These are phyloP conservation scores for Caligus rogercresseyi DNA, from an alignment of 1,140 invertebrate species.

Conservation along the genomic window DNA sequence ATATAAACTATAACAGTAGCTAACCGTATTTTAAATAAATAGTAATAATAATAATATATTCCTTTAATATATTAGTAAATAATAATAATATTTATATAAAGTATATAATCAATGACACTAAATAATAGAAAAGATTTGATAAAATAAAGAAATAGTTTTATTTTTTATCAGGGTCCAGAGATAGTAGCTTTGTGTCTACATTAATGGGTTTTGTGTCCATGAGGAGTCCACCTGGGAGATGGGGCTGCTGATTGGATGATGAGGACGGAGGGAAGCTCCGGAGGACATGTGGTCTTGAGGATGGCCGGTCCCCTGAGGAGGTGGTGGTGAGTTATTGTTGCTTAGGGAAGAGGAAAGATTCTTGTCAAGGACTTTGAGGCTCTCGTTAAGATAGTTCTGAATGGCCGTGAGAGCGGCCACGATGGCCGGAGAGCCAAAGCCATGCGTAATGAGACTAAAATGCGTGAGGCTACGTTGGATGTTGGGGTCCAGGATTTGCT, in stretches of 20 bases:
- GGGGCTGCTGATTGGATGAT: not conserved
- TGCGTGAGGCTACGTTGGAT: constrained; percentile 94
- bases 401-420: constrained; percentile 89
- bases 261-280: no score
- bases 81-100: not conserved
- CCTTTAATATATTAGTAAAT: no score
- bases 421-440: constrained; percentile 91
- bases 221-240: no score
- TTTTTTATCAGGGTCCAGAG: not conserved
- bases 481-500: constrained; percentile 74
- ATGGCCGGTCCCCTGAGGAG: not conserved
- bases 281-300: not conserved
- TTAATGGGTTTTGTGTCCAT: not conserved
- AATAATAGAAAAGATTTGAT: not conserved
- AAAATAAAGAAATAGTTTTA: not conserved
- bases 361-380: constrained; percentile 90
- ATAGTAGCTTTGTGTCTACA: not conserved
- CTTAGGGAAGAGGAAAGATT: not conserved
- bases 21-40: not conserved
- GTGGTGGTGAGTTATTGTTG: not conserved
- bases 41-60: no score
- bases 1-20: not conserved
- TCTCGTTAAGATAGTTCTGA: constrained; percentile 90
- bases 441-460: constrained; percentile 94
- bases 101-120: not conserved